Evolutionary conservation across 2,113 vertebrate species (phyloP).

Genomic region (Ariopsis seemanni): DNA sequence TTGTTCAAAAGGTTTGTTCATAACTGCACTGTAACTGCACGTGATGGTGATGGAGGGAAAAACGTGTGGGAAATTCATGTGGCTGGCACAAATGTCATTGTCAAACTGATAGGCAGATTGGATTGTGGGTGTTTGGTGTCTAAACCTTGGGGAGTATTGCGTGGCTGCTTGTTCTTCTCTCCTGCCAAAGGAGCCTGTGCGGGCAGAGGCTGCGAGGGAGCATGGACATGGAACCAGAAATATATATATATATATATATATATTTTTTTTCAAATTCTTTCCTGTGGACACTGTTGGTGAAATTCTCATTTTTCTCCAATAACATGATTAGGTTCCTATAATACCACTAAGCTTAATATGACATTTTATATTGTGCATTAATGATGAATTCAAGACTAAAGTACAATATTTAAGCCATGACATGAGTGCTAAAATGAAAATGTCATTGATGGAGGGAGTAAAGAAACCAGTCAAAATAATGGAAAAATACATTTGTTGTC

Average conservation of each 20-base stretch:
- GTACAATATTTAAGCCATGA: no score
- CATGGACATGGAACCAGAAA: constrained; percentile 12
- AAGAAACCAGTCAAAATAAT: no score
- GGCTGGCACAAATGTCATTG: constrained; percentile 42
- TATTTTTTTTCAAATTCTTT: constrained; percentile 4
- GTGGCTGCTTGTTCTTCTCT: constrained; percentile 40
- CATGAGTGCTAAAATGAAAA: no score
- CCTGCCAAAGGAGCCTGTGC: constrained; percentile 44
- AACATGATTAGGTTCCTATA: background rate
- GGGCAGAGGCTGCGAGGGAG: constrained; percentile 9
- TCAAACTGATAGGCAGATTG: constrained; percentile 56
- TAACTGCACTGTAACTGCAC: background rate
- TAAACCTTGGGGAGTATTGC: constrained; percentile 44
- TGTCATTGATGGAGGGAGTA: no score
- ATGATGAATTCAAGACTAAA: no score
- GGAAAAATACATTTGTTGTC: no score
- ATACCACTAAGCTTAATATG: no score
- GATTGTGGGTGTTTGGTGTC: constrained; percentile 54
- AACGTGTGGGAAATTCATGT: constrained; percentile 40
- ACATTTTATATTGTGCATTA: no score
- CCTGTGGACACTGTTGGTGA: background rate
- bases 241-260: background rate
- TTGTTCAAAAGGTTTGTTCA: background rate
- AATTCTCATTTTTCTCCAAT: constrained; percentile 6
- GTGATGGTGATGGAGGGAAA: background rate